Evolutionary conservation across 2,113 vertebrate genomes (phyloP).

Genomic region (Rallus limicola): DNA sequence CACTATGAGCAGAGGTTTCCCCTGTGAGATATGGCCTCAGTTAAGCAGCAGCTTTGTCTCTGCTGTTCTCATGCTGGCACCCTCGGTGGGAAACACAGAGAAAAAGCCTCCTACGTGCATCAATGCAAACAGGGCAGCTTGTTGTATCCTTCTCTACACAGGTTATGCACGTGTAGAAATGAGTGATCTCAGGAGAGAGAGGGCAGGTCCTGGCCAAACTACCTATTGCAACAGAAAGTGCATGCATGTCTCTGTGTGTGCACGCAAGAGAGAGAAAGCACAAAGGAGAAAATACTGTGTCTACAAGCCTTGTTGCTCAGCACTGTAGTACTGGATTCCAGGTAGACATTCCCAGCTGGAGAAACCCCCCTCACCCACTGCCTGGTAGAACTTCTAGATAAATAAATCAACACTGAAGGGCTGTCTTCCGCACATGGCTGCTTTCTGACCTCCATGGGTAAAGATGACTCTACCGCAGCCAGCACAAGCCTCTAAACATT

Average conservation of each 20-base stretch:
- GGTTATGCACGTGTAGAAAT: background rate
- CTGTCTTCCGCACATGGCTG: background rate
- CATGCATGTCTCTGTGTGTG: fast-evolving
- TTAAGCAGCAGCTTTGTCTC: background rate
- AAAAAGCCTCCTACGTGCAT: background rate
- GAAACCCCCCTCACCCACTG: background rate
- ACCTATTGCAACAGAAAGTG: background rate
- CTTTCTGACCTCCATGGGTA: background rate
- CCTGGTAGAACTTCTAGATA: background rate
- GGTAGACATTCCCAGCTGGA: background rate
- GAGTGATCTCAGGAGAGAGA: background rate
- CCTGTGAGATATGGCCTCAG: background rate
- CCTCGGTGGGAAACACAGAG: background rate
- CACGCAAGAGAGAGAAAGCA: background rate
- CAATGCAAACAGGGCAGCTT: background rate
- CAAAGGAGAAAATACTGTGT: background rate
- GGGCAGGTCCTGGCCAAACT: background rate
- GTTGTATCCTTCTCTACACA: background rate
- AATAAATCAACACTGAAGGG: background rate
- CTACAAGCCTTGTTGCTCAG: background rate
- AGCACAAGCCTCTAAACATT: background rate
- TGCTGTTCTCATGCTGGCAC: background rate
- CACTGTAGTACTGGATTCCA: background rate
- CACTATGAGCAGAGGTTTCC: background rate
- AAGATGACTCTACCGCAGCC: background rate